A percentile compares a stretch with the other conserved stretches of the same genome.
Conservation (phyloP, 2,888 invertebrate genomes). For the Sepiola atlantica region DNA sequence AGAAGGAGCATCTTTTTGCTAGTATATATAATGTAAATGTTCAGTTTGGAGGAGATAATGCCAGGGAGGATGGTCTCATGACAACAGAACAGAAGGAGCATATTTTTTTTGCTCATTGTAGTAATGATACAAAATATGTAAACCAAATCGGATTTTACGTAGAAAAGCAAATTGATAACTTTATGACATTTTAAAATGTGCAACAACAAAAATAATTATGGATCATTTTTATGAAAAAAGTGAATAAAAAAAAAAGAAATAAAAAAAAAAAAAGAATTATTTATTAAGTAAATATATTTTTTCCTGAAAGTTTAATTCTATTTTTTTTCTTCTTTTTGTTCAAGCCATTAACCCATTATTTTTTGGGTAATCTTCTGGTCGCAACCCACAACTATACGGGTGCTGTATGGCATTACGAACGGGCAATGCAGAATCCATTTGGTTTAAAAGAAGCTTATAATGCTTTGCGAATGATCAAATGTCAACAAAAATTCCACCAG, state of each 20-base stretch:
- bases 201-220: not conserved
- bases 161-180: no score
- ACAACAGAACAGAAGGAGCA: no score
- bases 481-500: conserved; percentile 71
- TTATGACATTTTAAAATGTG: no score
- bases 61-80: no score
- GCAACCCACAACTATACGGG: conserved; percentile 79
- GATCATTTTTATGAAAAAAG: not conserved
- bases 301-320: not conserved
- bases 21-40: no score
- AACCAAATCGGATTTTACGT: no score
- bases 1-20: no score
- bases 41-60: no score
- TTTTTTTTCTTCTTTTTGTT: conserved; percentile 54
- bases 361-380: conserved; percentile 80
- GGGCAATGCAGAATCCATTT: conserved; percentile 69
- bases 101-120: no score
- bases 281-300: not conserved
- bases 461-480: conserved; percentile 70
- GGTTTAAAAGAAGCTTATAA: conserved; percentile 65
- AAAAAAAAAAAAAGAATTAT: not conserved
- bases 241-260: not conserved
- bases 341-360: conserved; percentile 83
- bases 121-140: no score
- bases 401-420: conserved; percentile 71